Conservation (phyloP, 2,113 vertebrate species). For the Stigmatopora nigra region DNA sequence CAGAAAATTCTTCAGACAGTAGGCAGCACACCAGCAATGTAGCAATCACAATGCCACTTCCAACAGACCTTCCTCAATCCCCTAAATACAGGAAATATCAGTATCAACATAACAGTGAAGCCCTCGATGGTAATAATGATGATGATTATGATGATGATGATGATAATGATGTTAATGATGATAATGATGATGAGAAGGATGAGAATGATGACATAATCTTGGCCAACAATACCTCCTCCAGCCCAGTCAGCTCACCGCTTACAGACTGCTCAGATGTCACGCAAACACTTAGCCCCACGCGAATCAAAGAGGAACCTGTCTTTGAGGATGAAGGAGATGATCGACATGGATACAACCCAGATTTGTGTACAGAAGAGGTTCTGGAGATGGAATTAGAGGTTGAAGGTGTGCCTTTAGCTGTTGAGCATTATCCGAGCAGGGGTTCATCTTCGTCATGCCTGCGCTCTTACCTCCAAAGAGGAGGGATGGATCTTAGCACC, state of each 20-base stretch:
- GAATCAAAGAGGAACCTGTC: conserved; percentile 88
- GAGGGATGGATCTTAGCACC: conserved; percentile 72
- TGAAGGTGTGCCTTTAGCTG: conserved; percentile 75
- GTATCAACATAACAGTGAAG: conserved; percentile 86
- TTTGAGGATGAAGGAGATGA: conserved; percentile 84
- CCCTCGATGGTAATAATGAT: conserved; percentile 27
- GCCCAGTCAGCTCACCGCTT: conserved; percentile 53
- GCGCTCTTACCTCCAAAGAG: conserved; percentile 83
- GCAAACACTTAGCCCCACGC: conserved; percentile 66
- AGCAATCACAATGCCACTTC: conserved; percentile 39
- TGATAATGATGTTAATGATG: not conserved
- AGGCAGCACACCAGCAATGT: conserved; percentile 68
- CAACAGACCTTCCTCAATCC: conserved; percentile 81
- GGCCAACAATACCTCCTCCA: conserved; percentile 89
- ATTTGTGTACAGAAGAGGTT: conserved; percentile 71
- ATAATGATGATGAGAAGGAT: not conserved
- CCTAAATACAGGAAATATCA: conserved; percentile 98
- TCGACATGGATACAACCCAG: conserved; percentile 76
- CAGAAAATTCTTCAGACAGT: conserved; percentile 46
- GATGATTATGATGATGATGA: not conserved
- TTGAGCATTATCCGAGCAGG: conserved; percentile 73
- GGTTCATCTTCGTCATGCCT: conserved; percentile 82
- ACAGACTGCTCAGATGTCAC: conserved; percentile 62
- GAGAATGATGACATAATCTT: conserved; percentile 76
- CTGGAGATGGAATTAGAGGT: conserved; percentile 79